These are phyloP conservation scores for Actenoides hombroni DNA, from an alignment of 2,113 vertebrate species.

Conservation along the genomic window DNA sequence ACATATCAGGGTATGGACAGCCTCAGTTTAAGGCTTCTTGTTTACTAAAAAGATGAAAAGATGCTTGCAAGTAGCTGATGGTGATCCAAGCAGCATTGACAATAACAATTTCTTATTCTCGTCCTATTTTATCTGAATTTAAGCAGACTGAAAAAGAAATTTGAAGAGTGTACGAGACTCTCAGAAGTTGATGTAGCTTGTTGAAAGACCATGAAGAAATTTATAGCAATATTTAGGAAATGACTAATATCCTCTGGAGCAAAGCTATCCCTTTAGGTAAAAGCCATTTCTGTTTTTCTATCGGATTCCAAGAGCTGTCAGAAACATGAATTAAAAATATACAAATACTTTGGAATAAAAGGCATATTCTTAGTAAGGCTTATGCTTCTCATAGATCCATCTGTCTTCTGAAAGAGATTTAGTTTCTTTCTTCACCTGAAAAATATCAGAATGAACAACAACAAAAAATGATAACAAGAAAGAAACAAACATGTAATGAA, in stretches of 20 bases:
- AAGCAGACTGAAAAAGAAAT: background rate
- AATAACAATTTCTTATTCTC: background rate
- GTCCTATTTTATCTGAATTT: background rate
- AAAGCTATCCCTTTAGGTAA: background rate
- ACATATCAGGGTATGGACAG: background rate
- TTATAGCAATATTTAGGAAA: constrained; percentile 3
- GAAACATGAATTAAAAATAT: background rate
- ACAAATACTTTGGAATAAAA: constrained; percentile 34
- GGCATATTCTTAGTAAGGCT: background rate
- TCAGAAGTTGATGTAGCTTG: background rate
- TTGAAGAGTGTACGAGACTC: background rate
- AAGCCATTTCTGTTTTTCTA: background rate
- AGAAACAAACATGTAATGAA: constrained; percentile 31
- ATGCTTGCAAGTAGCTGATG: background rate
- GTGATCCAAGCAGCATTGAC: background rate
- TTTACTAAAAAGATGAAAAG: constrained; percentile 3
- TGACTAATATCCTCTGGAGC: background rate
- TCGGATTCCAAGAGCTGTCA: background rate
- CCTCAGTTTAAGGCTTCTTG: background rate
- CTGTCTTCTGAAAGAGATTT: constrained; percentile 34
- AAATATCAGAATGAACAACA: constrained; percentile 49
- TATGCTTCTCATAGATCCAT: constrained; percentile 8
- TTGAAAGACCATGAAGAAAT: background rate
- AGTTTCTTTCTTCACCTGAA: constrained; percentile 42
- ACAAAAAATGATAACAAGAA: background rate